Percentiles rank a stretch among this genome's conserved stretches.
These are phyloP conservation scores for Scaptodrosophila latifasciaeformis DNA, from an alignment of 2,888 invertebrate species.

Conservation along the genomic window DNA sequence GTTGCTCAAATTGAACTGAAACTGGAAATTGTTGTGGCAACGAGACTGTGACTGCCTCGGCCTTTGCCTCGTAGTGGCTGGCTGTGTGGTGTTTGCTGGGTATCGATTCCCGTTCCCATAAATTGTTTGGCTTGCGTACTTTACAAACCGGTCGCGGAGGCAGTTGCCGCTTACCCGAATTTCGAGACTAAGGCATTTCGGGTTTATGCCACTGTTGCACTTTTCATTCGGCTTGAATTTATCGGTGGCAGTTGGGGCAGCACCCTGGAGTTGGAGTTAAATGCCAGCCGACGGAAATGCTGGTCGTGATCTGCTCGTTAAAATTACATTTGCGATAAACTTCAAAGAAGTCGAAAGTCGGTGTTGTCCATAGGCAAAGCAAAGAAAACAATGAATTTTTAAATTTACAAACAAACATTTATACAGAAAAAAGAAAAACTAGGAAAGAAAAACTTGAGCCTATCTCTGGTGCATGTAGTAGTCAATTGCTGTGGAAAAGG, in stretches of 20 bases:
- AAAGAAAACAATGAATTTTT: not conserved
- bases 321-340: conserved; percentile 14
- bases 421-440: conserved; percentile 23
- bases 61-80: conserved; percentile 6
- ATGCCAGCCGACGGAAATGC: conserved; percentile 34
- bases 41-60: conserved; percentile 10
- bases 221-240: conserved; percentile 38
- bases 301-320: conserved; percentile 41
- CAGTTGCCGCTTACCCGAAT: conserved; percentile 44
- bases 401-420: conserved; percentile 48
- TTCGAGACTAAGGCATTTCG: conserved; percentile 50
- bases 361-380: too few relatives aligned
- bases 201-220: conserved; percentile 44
- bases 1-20: conserved; percentile 66
- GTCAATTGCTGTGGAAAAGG: conserved; percentile 97
- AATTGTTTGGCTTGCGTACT: not conserved
- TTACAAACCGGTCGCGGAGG: conserved; percentile 45
- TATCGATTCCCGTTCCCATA: conserved; percentile 63
- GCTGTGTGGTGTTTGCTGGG: conserved; percentile 30
- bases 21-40: conserved; percentile 58
- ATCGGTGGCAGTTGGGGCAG: conserved; percentile 48
- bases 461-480: conserved; percentile 87
- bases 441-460: conserved; percentile 13
- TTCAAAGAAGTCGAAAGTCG: too few relatives aligned
- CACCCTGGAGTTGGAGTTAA: conserved; percentile 15